Evolutionary conservation across 2,797 vertebrate species (phyloP), one percentile per base, ranked within the genome.

Genomic region (Danio choprae): DNA sequence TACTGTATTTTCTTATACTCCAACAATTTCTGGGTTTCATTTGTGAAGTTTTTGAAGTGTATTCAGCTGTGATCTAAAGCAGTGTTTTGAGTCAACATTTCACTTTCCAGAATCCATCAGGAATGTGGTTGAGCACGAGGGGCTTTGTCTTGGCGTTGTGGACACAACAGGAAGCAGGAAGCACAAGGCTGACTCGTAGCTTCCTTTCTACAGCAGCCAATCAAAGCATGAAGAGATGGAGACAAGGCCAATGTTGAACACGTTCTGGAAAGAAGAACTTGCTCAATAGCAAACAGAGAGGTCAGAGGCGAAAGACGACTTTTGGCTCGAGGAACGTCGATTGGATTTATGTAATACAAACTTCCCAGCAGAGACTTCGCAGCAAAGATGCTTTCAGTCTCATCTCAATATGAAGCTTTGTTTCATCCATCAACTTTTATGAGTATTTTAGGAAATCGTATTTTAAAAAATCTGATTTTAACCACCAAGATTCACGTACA

Each of bases 81-180:
- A 22, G 22, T 12, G 16, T 46, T 74, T 74, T 38, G 15, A 74
- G 56, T 36, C 55, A 60, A 36, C n/a, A 5, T 79, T 83, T 79
- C 67, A 77, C 70, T 83, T 84, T 84, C 22, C 43, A 84, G 59
- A 78, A 65, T 63, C 38, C 44, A 69, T 58, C n/a, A 81, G 74
- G 82, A 84, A 81, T 81, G 71, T 36, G 56, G 10, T 74, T 63
- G 50, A 22, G 71, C n/a, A 9, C 64, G 18, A 70, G 36, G 16
- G 79, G 77, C 73, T 80, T 87, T 84, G 86, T 87, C 81, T 85
- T 84, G 86, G 84, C 84, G 88, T 91, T 81, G 88, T 87, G 91
- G 91, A 93, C 92, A 94, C 91, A 94, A 93, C 93, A 95, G 93
- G 93, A 95, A 94, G 89, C 93, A 94, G 94, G 94, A 95, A 94